Evolutionary conservation across 2,888 invertebrate species (phyloP), one percentile per base, ranked within the genome.

Genomic region (Amaurobius ferox): DNA sequence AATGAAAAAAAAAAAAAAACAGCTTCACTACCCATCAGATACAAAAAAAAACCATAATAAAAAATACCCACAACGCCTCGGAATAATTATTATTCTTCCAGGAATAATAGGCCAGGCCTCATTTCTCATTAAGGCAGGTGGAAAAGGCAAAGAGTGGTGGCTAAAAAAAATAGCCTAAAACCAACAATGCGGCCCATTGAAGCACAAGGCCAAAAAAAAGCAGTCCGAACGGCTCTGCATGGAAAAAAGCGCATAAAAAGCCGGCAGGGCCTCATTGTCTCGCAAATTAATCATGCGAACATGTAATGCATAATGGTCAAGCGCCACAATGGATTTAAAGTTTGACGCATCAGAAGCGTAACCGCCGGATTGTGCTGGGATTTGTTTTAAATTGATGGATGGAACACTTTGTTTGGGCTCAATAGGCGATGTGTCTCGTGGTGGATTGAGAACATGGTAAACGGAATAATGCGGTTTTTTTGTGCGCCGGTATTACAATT

Each of bases 61-160:
- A 76, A 71, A 80, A 7, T 19, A 23, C 64, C 28, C 73, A 39
- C 74, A 74, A 80, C 80, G 68, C 77, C 76, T 83, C 71, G 76
- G 71, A 83, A 77, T 83, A 83, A 83, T 83, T 83, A 83, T 83
- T 77, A 77, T 77, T 81, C 19, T 55, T 55, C 55, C 23, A 6
- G 5, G 55, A 55, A 55, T 55, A 55, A 55, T 55, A 23, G 55
- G 19, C 55, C 55, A 55, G 55, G 55, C 23, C 55, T 55, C 55
- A 76, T 76, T 81, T 76, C 76, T 83, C 80, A 83, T 83, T 77
- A 55, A 83, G 62, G 70, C 77, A 76, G 83, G 77, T 83, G 83
- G 83, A 83, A n/a, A 77, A 83, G 55, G 55, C 23, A 55, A 55
- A 44, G 23, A 55, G 23, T 23, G 23, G 23, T 5, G 19, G 23